These are phyloP conservation scores for Plebejus anna DNA, from an alignment of 2,888 invertebrate genomes.

Conservation along the genomic window DNA sequence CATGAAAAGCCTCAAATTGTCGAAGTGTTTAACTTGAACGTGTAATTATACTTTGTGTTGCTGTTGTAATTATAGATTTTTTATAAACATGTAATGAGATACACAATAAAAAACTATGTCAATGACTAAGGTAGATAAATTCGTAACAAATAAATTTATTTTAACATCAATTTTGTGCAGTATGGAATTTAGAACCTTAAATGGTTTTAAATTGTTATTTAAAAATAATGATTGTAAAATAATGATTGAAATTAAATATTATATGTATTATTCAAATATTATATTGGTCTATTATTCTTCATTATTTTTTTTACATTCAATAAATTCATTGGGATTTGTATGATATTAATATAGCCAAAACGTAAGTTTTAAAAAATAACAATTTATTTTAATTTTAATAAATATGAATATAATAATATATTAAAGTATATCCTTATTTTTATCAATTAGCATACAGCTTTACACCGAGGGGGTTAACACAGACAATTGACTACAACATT, in stretches of 20 bases:
- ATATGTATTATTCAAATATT: not conserved
- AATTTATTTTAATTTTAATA: not conserved
- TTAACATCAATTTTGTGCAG: not conserved
- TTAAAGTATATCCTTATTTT: not conserved
- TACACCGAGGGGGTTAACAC: not conserved
- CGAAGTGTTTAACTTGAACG: not conserved
- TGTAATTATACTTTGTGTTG: conserved; percentile 8
- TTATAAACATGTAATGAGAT: conserved; percentile 11
- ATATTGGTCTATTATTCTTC: not conserved
- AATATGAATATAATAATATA: not conserved
- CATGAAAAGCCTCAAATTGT: not conserved
- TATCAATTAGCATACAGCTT: not conserved
- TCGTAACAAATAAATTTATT: not conserved
- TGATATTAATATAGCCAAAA: not conserved
- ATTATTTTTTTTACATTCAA: not conserved
- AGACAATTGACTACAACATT: not conserved
- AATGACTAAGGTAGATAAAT: not conserved
- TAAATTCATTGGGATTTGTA: not conserved
- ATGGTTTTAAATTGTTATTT: conserved; percentile 1
- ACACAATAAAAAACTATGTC: not conserved
- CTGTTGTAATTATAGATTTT: not conserved
- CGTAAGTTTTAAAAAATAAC: not conserved
- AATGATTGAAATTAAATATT: not conserved
- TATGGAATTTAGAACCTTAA: not conserved
- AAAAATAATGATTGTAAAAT: not conserved